Evolutionary conservation across 2,113 vertebrate species (phyloP).

Genomic region (Odontophorus gujanensis): DNA sequence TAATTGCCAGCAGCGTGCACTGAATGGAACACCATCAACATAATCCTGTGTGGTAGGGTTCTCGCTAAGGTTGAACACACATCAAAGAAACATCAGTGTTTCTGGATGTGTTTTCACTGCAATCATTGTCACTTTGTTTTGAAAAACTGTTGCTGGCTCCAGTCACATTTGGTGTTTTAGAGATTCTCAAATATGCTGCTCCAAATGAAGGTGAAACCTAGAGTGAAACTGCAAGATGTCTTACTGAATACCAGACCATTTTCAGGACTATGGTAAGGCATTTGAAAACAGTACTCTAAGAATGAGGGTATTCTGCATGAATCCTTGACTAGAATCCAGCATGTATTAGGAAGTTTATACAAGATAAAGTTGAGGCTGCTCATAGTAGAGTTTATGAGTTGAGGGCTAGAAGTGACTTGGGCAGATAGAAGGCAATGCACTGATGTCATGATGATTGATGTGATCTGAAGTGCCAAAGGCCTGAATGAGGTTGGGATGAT

Average conservation of each 20-base stretch:
- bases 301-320: background rate
- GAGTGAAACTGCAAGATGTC: background rate
- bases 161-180: background rate
- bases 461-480: background rate
- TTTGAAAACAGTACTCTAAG: background rate
- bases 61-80: background rate
- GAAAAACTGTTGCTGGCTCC: background rate
- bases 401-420: background rate
- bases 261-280: background rate
- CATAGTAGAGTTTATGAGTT: background rate
- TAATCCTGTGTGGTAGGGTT: background rate
- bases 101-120: rapidly evolving
- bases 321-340: background rate
- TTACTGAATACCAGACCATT: background rate
- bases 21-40: too few relatives aligned
- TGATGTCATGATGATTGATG: background rate
- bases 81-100: background rate
- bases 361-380: background rate
- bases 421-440: background rate
- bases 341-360: background rate
- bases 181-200: background rate
- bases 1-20: background rate
- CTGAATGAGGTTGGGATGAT: background rate
- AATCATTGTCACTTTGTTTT: background rate
- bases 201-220: background rate